Evolutionary conservation across 1,140 invertebrate species (phyloP), one percentile per base, ranked within the genome.

Genomic region (Drosophila malerkotliana): DNA sequence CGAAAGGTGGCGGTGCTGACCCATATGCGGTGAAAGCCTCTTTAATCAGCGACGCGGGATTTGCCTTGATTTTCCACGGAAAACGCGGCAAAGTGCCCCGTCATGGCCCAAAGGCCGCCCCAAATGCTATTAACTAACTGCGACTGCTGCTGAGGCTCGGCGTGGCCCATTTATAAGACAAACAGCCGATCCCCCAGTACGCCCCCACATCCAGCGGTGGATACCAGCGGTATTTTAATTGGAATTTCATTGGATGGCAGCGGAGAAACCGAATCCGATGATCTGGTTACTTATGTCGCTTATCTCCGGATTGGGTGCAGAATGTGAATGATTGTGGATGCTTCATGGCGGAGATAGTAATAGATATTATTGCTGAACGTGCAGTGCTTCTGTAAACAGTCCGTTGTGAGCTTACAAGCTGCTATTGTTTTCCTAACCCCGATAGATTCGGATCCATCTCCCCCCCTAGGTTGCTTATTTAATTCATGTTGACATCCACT

Each of bases 1-100:
- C 83, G 82, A 87, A 85, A 87, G 82, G 82, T 85, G 72, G 57
- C 72, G 60, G 41, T 39, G 66, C 69, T 72, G 80, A 83, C 80
- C 80, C 80, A 83, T 79, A 83, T 83, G 80, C 71, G 80, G 80
- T 84, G 80, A 84, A 84, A 84, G 80, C 80, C 72, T 66, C 73
- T 83, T 83, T 84, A 83, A 83, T 83, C 79, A 80, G 53, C 45
- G 21, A 32, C 49, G 61, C 49, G 61, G 63, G 57, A 58, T 85
- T 80, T 68, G 77, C 69, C 81, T 80, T 85, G 74, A 82, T 80
- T 74, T 83, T 80, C 72, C 67, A 62, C 80, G 72, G 63, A 85
- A 84, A 80, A 84, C 61, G 39, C 59, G 41, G 26, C 57, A 77
- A 85, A 81, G 63, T 75, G 81, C 71, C 59, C 58, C 62, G 82